Evolutionary conservation across 2,113 vertebrate genomes (phyloP).

Genomic region (Rattus norvegicus): GRCr8 NC_086033.1:32634501-32635000

Average conservation of each 20-base stretch:
- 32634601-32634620: not conserved
- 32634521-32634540: not conserved
- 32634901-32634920: not conserved
- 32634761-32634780: not conserved
- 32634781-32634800: not conserved
- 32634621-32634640: not conserved
- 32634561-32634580: not conserved
- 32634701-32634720: not conserved
- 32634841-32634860: not conserved
- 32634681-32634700: not conserved
- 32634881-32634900: not conserved
- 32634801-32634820: not conserved
- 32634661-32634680: not conserved
- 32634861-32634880: not conserved
- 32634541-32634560: not conserved
- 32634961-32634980: not conserved
- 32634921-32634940: not conserved
- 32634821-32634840: not conserved
- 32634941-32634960: not conserved
- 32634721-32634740: not conserved
- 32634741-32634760: not conserved
- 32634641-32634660: not conserved
- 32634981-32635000: not conserved
- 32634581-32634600: not conserved
- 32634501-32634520: not conserved